phyloP scores from a whole-genome alignment of 2,888 invertebrate genomes.

The Caradrina kadenii region DNA sequence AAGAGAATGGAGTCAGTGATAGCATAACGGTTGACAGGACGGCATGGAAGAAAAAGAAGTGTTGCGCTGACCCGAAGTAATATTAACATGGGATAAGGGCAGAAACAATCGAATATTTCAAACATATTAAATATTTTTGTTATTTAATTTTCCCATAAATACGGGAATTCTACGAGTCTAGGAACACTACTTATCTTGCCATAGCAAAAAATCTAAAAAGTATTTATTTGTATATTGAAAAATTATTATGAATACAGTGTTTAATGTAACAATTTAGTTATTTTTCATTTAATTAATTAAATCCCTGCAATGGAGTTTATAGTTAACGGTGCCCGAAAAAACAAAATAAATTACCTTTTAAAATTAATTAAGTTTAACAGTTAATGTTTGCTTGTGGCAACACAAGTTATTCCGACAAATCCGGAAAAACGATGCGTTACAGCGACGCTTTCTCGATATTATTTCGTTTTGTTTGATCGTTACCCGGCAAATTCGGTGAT shows the following conservation, averaged over 20 bases:
- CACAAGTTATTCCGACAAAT: constrained; percentile 62
- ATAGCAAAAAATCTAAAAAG: background rate
- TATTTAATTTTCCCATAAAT: background rate
- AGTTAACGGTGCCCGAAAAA: too few relatives aligned
- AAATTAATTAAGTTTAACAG: too few relatives aligned
- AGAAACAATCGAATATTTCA: too few relatives aligned
- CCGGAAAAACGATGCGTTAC: constrained; percentile 72
- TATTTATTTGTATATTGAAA: background rate
- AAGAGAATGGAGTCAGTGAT: too few relatives aligned
- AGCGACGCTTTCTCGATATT: constrained; percentile 77
- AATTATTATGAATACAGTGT: too few relatives aligned
- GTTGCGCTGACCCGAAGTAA: too few relatives aligned
- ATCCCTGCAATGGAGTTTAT: background rate
- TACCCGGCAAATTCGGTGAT: constrained; percentile 66
- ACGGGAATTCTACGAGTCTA: background rate
- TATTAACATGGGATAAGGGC: too few relatives aligned
- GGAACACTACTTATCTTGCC: constrained; percentile 14
- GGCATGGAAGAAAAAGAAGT: too few relatives aligned
- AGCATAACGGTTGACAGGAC: too few relatives aligned
- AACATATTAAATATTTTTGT: too few relatives aligned
- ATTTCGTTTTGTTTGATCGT: constrained; percentile 72
- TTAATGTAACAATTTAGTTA: too few relatives aligned
- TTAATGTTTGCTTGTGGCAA: constrained; percentile 53
- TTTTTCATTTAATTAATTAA: background rate
- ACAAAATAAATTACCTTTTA: too few relatives aligned